These are phyloP conservation scores for Podabrus alpinus DNA, from an alignment of 2,888 invertebrate genomes.

Conservation along the genomic window DNA sequence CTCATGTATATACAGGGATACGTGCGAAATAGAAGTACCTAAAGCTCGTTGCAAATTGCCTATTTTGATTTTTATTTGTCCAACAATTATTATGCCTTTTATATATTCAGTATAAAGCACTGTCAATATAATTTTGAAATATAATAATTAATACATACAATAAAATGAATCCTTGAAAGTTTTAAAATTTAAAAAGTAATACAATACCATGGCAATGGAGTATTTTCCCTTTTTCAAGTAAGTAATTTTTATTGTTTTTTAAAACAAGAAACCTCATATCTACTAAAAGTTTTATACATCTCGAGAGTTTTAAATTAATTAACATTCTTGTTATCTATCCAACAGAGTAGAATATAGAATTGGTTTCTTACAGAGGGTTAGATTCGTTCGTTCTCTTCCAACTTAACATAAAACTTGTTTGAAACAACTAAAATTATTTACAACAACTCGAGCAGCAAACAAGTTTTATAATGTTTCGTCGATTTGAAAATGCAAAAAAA, in stretches of 20 bases:
- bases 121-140: neutral
- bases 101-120: neutral
- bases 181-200: neutral
- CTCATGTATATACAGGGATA: constrained; percentile 54
- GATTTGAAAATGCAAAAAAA: constrained; percentile 27
- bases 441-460: constrained; percentile 39
- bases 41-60: constrained; percentile 51
- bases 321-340: constrained; percentile 53
- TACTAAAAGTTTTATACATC: constrained; percentile 45
- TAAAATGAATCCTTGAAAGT: too few species aligned
- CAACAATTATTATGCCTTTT: neutral
- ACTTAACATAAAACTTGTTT: constrained; percentile 35
- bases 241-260: neutral
- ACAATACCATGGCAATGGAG: neutral
- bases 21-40: constrained; percentile 55
- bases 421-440: constrained; percentile 42
- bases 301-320: constrained; percentile 52
- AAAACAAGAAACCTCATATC: constrained; percentile 23
- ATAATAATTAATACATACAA: neutral
- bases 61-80: constrained; percentile 49
- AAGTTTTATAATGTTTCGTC: constrained; percentile 34
- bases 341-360: constrained; percentile 47
- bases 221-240: neutral
- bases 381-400: constrained; percentile 34
- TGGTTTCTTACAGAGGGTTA: constrained; percentile 42